Evolutionary conservation across 53 echinoderm and acorn worm species (phyloP), one percentile per base, ranked within the genome.

Genomic region (Paelopatides confundens): DNA sequence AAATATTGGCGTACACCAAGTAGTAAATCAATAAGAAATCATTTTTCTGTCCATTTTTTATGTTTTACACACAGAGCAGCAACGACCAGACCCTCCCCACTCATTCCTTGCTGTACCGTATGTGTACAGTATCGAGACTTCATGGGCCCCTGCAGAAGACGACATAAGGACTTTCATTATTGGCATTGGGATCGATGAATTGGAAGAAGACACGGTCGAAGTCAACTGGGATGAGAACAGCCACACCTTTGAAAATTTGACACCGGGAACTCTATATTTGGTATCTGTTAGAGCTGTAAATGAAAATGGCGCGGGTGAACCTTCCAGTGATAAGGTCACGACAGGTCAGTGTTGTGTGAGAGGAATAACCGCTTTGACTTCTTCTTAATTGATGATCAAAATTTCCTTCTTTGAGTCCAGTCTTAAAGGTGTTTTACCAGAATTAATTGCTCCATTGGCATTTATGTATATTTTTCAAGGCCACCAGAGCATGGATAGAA

Each of bases 211-310:
- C 3, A 83, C 84, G 0, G 27, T 39, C 2, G 65, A 63, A 12
- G 35, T 83, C 38, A 83, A 83, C 65, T 83, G 84, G 84, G 84
- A 83, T 31, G n/a, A 83, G 31, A 83, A 62, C 34, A 64, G 8
- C 38, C 37, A 37, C 84, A 35, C 39, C 63, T 83, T 83, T 28
- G 64, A 83, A 14, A 27, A 46, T 28, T 30, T 83, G 47, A 36
- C 63, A 6, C 84, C 84, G 0, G 46, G 62, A 34, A 83, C 84
- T 8, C 65, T 83, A 8, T 83, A 83, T 32, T 24, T 83, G 65
- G 47, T 83, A 4, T 83, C 84, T 7, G 65, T 83, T 10, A 35
- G 84, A 21, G 63, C 84, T 27, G 64, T 37, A 2, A 83, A 83
- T 40, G 84, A 83, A 24, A 83, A 83, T 17, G 84, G 84, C 8